Conservation (phyloP, 2,797 vertebrate genomes). For the Lagorchestes hirsutus region DNA sequence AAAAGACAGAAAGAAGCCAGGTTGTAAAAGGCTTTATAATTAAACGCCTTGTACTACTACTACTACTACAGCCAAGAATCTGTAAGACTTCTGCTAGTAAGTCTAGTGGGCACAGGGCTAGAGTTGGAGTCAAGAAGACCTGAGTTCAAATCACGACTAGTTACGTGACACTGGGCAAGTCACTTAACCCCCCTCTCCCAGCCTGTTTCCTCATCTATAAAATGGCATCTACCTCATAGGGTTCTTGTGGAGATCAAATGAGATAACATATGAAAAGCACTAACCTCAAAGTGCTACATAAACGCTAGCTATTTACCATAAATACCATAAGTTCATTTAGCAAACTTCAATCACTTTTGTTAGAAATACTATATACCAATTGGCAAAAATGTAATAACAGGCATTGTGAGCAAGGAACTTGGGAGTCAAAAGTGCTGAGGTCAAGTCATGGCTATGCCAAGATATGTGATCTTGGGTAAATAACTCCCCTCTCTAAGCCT, state of each 20-base stretch:
- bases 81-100: neutral
- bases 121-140: neutral
- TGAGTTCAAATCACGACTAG: neutral
- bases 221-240: neutral
- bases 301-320: neutral
- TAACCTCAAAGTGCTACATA: neutral
- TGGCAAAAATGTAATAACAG: slow-evolving; percentile 20
- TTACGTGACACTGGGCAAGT: neutral
- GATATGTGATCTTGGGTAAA: neutral
- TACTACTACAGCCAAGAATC: neutral
- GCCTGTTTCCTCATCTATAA: neutral
- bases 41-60: too few relatives aligned
- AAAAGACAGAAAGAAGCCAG: neutral
- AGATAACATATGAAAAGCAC: neutral
- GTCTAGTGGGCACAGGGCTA: neutral
- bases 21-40: too few relatives aligned
- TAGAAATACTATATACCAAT: slow-evolving; percentile 17
- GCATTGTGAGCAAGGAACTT: neutral
- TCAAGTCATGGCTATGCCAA: neutral
- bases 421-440: neutral
- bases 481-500: neutral
- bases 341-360: slow-evolving; percentile 16
- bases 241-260: neutral
- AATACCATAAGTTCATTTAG: neutral
- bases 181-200: neutral